Evolutionary conservation across 2,888 invertebrate genomes (phyloP), one percentile per base, ranked within the genome.

Genomic region (Oithona nana): DNA sequence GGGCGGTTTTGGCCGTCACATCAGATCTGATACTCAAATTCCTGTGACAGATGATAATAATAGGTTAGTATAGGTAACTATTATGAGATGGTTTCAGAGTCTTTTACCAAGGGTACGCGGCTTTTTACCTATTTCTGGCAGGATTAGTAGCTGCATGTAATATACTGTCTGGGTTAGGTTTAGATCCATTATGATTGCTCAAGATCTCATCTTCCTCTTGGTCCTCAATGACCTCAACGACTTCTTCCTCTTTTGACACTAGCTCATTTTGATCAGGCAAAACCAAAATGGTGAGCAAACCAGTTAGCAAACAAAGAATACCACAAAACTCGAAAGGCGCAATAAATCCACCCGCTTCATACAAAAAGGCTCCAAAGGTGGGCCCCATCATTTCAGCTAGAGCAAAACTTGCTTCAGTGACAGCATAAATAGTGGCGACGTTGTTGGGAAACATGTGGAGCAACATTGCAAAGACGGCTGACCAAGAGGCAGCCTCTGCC

Each of bases 401-500:
- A 13, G 24, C 22, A 48, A 59, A 59, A 3, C 24, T 26, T 2
- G 59, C 59, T 20, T 59, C 31, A 26, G 59, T 59, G 39, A 59
- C 11, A 2, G 59, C 31, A 20, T 59, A 59, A n/a, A 48, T 28
- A 2, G 30, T 31, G 22, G 59, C 39, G 13, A 59, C 59, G 28
- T 59, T 30, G 24, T 59, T 28, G 22, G 30, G 48, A 6, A 48
- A 31, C 30, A 22, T 59, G 57, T 26, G 28, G n/a, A 57, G 24
- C n/a, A 31, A 6, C 57, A 59, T 59, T 2, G 59, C 22, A 48
- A 59, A 39, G 16, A 59, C 59, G 8, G 59, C 30, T 24, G 48
- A 20, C 59, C 59, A 59, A 11, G 59, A 30, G n/a, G 31, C 59
- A 8, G 59, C 59, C 39, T 59, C 59, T 8, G 59, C 59, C 22